These are phyloP conservation scores for Eupithecia inturbata DNA, from an alignment of 2,888 invertebrate species.

Conservation along the genomic window DNA sequence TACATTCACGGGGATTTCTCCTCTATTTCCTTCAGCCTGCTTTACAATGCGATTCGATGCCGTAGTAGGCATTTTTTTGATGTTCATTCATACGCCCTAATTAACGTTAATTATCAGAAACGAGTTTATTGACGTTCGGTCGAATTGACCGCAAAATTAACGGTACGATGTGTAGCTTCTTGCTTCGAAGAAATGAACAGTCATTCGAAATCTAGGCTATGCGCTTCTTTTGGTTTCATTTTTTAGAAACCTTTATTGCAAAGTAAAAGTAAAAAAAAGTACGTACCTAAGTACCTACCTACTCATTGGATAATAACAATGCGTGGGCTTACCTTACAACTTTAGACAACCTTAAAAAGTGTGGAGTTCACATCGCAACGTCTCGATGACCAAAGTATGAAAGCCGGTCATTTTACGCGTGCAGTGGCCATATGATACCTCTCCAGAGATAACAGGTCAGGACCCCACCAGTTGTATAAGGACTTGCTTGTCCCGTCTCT, in stretches of 20 bases:
- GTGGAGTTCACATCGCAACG: constrained; percentile 1
- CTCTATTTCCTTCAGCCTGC: not conserved
- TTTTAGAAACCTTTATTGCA: not conserved
- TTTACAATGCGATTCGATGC: not conserved
- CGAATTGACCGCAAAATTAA: constrained; percentile 44
- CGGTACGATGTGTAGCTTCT: constrained; percentile 24
- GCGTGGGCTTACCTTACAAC: constrained; percentile 1
- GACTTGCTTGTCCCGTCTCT: constrained; percentile 63
- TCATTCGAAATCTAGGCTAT: constrained; percentile 31
- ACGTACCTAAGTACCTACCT: not conserved
- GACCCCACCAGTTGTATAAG: constrained; percentile 67
- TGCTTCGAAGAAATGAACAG: constrained; percentile 36
- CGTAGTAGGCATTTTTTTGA: not conserved
- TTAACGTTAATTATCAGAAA: constrained; percentile 54
- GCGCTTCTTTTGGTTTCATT: not conserved
- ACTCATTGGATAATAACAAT: not conserved
- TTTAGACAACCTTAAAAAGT: not conserved
- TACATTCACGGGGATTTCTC: not conserved
- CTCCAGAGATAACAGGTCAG: constrained; percentile 72
- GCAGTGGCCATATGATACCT: constrained; percentile 61
- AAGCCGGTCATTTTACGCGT: constrained; percentile 62
- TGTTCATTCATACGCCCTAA: constrained; percentile 46
- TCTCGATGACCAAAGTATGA: constrained; percentile 44
- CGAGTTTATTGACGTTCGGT: constrained; percentile 53
- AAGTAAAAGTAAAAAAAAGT: not conserved